These are phyloP conservation scores for Meles meles DNA, from an alignment of 2,113 vertebrate species.

Conservation along the genomic window DNA sequence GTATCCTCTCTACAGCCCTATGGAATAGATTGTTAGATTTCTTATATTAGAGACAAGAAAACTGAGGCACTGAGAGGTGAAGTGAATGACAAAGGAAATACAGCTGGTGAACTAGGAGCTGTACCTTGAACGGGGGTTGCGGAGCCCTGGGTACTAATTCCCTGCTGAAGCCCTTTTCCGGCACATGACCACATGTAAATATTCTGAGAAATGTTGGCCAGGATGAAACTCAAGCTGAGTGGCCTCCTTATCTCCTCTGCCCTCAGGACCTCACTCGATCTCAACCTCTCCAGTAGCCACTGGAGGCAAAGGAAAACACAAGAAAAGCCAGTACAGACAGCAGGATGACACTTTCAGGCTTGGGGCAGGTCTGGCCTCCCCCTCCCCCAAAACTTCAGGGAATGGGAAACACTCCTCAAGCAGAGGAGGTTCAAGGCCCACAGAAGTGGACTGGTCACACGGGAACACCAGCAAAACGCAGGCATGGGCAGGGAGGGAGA, in stretches of 20 bases:
- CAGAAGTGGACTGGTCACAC: background rate
- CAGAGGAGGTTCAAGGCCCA: background rate
- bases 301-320: background rate
- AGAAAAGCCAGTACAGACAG: background rate
- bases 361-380: background rate
- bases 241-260: background rate
- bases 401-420: background rate
- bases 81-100: background rate
- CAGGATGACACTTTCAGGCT: background rate
- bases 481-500: accelerated
- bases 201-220: background rate
- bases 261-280: background rate
- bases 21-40: background rate
- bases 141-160: background rate
- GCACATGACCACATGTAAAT: background rate
- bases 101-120: background rate
- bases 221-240: background rate
- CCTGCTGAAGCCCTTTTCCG: background rate
- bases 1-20: background rate
- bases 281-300: background rate
- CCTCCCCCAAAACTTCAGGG: background rate
- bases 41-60: background rate
- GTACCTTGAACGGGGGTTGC: accelerated
- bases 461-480: background rate
- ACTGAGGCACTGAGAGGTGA: background rate